A percentile compares a stretch with the other conserved stretches of the same genome.
Conservation (phyloP, 37 sponge, comb jelly and placozoan genomes). For the Ianthella basta region DNA sequence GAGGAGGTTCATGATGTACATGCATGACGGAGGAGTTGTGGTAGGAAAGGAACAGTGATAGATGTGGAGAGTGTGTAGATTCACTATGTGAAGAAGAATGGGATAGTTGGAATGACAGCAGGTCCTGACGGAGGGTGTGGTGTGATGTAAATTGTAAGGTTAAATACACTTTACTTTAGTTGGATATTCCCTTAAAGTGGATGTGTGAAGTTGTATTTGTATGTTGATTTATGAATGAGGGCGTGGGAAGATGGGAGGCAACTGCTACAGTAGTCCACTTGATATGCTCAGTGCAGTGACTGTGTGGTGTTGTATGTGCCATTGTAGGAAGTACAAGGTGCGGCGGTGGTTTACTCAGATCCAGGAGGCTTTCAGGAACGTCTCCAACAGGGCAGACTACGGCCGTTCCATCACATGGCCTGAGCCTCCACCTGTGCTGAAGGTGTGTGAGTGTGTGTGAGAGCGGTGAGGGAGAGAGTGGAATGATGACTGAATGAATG, state of each 20-base stretch:
- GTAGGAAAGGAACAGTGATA: constrained; percentile 21
- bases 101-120: too few species aligned
- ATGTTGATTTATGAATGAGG: too few species aligned
- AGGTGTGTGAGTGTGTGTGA: constrained; percentile 14
- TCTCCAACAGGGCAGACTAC: constrained; percentile 29
- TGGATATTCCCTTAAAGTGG: too few species aligned
- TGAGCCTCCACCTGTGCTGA: constrained; percentile 66
- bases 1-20: too few species aligned
- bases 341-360: constrained; percentile 51
- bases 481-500: background rate
- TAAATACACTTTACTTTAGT: too few species aligned
- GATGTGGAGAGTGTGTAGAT: constrained; percentile 25
- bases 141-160: too few species aligned
- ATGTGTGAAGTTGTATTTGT: too few species aligned
- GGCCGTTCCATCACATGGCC: constrained; percentile 80
- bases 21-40: background rate
- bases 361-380: constrained; percentile 33
- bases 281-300: background rate
- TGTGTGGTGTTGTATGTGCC: too few species aligned
- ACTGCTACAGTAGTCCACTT: background rate
- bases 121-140: too few species aligned
- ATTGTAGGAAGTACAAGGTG: constrained; percentile 29
- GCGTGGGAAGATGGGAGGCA: too few species aligned
- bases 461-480: background rate
- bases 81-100: too few species aligned